Percentiles rank a stretch among this genome's conserved stretches.
These are phyloP conservation scores for Odontomachus brunneus DNA, from an alignment of 1,140 invertebrate genomes.

Conservation along the genomic window DNA sequence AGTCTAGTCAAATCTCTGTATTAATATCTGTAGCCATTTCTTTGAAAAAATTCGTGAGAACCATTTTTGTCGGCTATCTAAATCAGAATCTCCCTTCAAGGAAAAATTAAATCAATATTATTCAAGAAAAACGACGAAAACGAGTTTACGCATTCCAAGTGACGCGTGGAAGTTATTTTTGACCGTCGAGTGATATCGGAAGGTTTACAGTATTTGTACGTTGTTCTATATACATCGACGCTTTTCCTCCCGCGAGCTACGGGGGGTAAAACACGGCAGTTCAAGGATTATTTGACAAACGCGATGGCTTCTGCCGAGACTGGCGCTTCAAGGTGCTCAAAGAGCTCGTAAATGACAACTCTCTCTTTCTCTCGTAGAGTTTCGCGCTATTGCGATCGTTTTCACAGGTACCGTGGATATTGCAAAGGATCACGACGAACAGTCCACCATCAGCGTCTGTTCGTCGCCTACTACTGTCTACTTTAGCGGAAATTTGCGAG, in stretches of 20 bases:
- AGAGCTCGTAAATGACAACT: not conserved
- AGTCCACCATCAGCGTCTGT: not conserved
- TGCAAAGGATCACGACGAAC: constrained; percentile 2
- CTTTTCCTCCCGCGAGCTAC: constrained; percentile 5
- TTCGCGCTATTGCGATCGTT: constrained; percentile 28
- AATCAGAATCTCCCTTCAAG: too few species aligned
- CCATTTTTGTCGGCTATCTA: too few species aligned
- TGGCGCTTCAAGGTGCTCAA: not conserved
- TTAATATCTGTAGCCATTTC: too few species aligned
- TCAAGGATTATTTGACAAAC: not conserved
- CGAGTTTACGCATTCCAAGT: not conserved
- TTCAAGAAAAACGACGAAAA: not conserved
- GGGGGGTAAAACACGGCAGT: constrained; percentile 3
- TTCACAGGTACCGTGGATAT: constrained; percentile 41
- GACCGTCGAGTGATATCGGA: not conserved
- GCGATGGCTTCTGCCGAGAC: not conserved
- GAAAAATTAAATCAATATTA: not conserved
- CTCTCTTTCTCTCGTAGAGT: constrained; percentile 8
- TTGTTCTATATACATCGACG: constrained; percentile 32
- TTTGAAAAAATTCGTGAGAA: too few species aligned
- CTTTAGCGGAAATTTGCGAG: constrained; percentile 15
- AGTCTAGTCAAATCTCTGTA: too few species aligned
- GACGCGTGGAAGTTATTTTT: constrained; percentile 11
- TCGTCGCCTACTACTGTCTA: not conserved
- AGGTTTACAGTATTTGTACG: constrained; percentile 35